Evolutionary conservation across 92 coral and sea anemone species (phyloP).

Genomic region (Parazoanthus atlanticus): DNA sequence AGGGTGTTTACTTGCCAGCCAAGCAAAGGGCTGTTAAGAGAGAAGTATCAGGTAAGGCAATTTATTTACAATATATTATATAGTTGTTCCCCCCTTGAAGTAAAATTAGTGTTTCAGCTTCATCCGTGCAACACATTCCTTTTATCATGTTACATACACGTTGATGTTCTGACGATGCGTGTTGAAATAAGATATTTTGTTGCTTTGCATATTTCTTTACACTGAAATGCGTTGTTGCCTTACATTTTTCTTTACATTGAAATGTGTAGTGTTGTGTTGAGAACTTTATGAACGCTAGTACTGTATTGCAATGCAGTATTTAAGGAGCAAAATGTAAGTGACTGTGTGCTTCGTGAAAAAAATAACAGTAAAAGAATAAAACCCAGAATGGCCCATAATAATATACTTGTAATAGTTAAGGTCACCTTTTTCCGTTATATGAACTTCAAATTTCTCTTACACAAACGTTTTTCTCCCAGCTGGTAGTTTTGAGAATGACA

Average conservation of each 20-base stretch:
- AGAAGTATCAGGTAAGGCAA: conserved; percentile 76
- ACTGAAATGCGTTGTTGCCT: too few relatives aligned
- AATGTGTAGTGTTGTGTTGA: too few relatives aligned
- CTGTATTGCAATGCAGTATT: too few relatives aligned
- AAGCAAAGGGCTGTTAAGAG: conserved; percentile 79
- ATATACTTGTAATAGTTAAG: neutral
- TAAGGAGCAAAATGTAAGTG: too few relatives aligned
- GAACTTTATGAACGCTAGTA: too few relatives aligned
- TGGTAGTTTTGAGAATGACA: conserved; percentile 81
- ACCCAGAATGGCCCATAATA: neutral
- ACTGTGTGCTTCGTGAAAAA: neutral
- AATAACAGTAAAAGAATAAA: neutral
- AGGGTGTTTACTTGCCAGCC: conserved; percentile 89
- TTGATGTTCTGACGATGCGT: neutral
- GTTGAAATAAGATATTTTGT: too few relatives aligned
- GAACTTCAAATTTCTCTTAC: neutral
- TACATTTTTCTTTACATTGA: too few relatives aligned
- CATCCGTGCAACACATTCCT: neutral
- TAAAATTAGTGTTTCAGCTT: neutral
- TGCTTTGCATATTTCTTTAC: too few relatives aligned
- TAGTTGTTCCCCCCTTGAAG: neutral
- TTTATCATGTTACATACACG: too few relatives aligned
- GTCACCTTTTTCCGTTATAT: neutral
- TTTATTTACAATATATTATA: too few relatives aligned
- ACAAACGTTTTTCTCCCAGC: too few relatives aligned